Evolutionary conservation across 2,888 invertebrate genomes (phyloP).

Genomic region (Coleophora flavipennella): DNA sequence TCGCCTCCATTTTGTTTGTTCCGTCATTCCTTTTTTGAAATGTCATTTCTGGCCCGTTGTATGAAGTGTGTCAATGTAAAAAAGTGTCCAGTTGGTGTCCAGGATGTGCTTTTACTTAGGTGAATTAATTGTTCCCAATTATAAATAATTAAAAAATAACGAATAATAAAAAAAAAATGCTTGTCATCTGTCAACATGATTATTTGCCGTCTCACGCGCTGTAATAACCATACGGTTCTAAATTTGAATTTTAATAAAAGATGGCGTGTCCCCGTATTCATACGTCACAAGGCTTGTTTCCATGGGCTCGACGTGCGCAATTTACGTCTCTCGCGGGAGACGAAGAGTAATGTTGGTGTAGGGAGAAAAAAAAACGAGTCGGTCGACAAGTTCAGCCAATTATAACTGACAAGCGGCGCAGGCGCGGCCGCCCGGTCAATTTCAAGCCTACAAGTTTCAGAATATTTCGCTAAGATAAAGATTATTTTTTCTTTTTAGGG

Average conservation of each 20-base stretch:
- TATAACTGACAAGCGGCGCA: conserved; percentile 68
- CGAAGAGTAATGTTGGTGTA: conserved; percentile 66
- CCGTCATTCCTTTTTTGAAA: too few species aligned
- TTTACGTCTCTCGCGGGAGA: conserved; percentile 68
- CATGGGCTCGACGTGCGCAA: conserved; percentile 54
- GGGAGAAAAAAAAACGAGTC: conserved; percentile 59
- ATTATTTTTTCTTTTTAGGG: neutral
- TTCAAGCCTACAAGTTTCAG: conserved; percentile 42
- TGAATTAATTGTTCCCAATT: too few species aligned
- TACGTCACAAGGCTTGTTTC: conserved; percentile 65
- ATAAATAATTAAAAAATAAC: too few species aligned
- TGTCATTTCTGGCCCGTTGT: too few species aligned
- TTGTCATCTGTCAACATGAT: too few species aligned
- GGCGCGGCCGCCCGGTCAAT: conserved; percentile 54
- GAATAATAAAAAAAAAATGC: too few species aligned
- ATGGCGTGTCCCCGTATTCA: conserved; percentile 55
- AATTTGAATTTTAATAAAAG: conserved; percentile 64
- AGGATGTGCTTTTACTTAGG: too few species aligned
- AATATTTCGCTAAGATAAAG: neutral
- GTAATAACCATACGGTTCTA: conserved; percentile 32
- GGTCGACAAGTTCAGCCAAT: conserved; percentile 71
- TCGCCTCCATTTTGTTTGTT: too few species aligned
- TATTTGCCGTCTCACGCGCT: conserved; percentile 9
- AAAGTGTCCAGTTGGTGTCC: too few species aligned
- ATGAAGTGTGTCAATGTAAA: too few species aligned